phyloP scores from a whole-genome alignment of 2,113 vertebrate species.

The Tricholaema leucomelas region DNA sequence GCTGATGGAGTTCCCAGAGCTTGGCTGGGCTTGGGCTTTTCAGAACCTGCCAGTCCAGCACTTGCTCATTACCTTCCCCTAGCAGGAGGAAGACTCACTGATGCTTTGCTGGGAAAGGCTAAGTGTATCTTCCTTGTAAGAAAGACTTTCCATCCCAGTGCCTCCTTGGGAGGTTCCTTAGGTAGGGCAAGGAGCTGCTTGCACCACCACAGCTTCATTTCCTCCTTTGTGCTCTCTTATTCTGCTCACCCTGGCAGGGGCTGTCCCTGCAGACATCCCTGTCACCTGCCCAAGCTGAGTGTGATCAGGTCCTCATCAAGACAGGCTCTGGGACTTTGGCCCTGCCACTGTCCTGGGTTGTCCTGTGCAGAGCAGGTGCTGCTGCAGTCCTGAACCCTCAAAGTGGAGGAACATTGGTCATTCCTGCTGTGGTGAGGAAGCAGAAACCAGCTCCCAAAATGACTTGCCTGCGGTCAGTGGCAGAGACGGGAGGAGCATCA shows the following conservation, averaged over 20 bases:
- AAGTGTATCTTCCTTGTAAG: slow-evolving; percentile 56
- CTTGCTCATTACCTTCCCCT: neutral
- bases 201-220: neutral
- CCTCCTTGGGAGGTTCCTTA: slow-evolving; percentile 58
- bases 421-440: neutral
- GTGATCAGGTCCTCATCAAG: neutral
- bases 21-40: neutral
- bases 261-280: neutral
- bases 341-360: neutral
- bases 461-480: neutral
- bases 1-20: neutral
- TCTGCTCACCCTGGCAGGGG: neutral
- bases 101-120: slow-evolving; percentile 71
- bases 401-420: neutral
- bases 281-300: neutral
- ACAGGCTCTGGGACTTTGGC: neutral
- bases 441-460: neutral
- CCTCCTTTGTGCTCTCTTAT: neutral
- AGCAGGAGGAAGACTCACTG: slow-evolving; percentile 65
- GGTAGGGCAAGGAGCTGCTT: neutral
- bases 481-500: neutral
- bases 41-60: neutral
- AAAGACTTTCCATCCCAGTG: slow-evolving; percentile 15
- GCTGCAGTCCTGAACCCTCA: neutral
- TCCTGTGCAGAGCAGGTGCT: neutral